phyloP scores from a whole-genome alignment of 2,888 invertebrate genomes.

The Amblyteles armatorius region DNA sequence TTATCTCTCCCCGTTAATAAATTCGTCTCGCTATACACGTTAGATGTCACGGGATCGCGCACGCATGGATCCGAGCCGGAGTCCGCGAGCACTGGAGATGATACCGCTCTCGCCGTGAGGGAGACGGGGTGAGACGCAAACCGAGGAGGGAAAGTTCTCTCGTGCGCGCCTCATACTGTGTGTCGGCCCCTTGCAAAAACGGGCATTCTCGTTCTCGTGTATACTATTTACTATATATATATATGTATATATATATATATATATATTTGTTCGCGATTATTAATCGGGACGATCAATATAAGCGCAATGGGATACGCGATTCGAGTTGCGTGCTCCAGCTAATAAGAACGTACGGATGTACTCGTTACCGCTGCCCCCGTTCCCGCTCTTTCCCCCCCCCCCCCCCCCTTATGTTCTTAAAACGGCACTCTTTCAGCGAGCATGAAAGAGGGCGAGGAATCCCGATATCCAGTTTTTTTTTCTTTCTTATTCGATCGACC shows the following conservation, averaged over 20 bases:
- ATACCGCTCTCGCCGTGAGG: constrained; percentile 5
- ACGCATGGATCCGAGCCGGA: constrained; percentile 41
- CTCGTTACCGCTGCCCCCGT: constrained; percentile 53
- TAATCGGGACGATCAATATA: constrained; percentile 83
- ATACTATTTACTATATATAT: constrained; percentile 1
- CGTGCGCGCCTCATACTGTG: constrained; percentile 30
- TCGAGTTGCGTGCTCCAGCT: constrained; percentile 68
- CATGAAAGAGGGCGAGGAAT: not conserved
- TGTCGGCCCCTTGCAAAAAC: constrained; percentile 64
- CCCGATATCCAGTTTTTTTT: too few species aligned
- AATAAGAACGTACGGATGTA: constrained; percentile 69
- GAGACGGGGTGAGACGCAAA: not conserved
- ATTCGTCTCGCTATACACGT: constrained; percentile 75
- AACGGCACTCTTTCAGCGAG: not conserved
- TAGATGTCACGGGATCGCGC: constrained; percentile 59
- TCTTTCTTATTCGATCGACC: not conserved
- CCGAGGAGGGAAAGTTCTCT: constrained; percentile 54
- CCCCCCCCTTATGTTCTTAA: not conserved
- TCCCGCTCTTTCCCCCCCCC: constrained; percentile 3
- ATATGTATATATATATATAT: constrained; percentile 31
- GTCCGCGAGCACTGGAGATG: not conserved
- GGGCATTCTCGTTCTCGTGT: constrained; percentile 54
- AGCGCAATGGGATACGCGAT: constrained; percentile 81
- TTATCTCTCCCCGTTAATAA: constrained; percentile 74
- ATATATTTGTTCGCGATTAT: constrained; percentile 79